Evolutionary conservation across 2,797 vertebrate genomes (phyloP), one percentile per base, ranked within the genome.

Genomic region (Martes flavigula): DNA sequence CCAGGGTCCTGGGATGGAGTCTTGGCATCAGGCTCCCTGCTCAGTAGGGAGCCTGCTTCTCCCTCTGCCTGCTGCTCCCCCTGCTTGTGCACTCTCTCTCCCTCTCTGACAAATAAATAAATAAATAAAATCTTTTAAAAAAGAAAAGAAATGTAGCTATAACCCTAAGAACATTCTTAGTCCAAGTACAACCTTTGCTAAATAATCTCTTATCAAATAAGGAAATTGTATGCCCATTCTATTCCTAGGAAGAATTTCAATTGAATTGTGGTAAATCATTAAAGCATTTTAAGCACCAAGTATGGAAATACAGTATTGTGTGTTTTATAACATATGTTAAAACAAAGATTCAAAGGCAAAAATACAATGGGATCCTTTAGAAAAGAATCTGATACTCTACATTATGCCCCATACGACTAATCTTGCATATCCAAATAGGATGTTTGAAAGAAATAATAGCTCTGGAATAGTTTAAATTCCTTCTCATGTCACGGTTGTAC

Each of bases 271-370:
- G 23, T 90, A 82, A 92, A 73, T 83, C 54, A 72, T 77, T 68
- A 91, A 84, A 93, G 32, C 85, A 93, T 79, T 68, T 92, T 77
- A 82, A 94, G 54, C 73, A 35, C 51, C 72, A 72, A 25, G 64
- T 73, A 51, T 23, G 86, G 27, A 89, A 73, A 79, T 35, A 51
- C 7, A 77, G 14, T 40, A 89, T 14, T 94, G 35, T 78, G 73
- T 72, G 25, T n/a, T 92, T 87, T 70, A 30, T 23, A 70, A 75
- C 20, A 72, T 21, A 46, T 27, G 10, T 66, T 87, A 83, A 92
- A 82, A n/a, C 30, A 97, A 85, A 78, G 60, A 77, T 25, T 95
- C 85, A 92, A 91, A 79, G 60, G 48, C 18, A 73, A 94, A 94
- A 91, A 62, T 73, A 46, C 23, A 81, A 18, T 20, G 35, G 46